These are phyloP conservation scores for Sceliomorpha sp. DNA, from an alignment of 2,888 invertebrate genomes.

Conservation along the genomic window DNA sequence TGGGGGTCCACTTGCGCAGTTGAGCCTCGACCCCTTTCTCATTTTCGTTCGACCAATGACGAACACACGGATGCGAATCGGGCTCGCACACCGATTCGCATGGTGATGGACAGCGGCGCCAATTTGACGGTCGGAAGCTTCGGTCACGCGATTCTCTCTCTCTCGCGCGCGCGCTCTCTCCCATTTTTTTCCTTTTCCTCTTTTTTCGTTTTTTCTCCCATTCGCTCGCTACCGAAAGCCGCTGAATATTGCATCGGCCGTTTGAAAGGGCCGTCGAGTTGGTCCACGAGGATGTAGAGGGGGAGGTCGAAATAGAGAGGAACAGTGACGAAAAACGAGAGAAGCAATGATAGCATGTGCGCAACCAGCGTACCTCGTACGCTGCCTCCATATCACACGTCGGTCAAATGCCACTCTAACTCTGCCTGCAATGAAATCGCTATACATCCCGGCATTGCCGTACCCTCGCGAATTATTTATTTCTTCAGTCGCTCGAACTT, in stretches of 20 bases:
- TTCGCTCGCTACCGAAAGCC: constrained; percentile 62
- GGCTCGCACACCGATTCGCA: constrained; percentile 69
- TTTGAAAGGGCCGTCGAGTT: constrained; percentile 70
- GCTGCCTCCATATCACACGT: constrained; percentile 72
- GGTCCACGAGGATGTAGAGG: constrained; percentile 41
- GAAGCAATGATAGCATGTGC: constrained; percentile 58
- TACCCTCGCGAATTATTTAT: constrained; percentile 74
- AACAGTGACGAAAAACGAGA: constrained; percentile 45
- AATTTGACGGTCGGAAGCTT: constrained; percentile 79
- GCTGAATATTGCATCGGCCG: constrained; percentile 80
- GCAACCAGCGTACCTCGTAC: constrained; percentile 50
- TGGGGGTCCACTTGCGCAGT: too few species aligned
- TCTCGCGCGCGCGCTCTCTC: constrained; percentile 35
- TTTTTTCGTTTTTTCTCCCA: constrained; percentile 22
- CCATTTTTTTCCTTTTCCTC: constrained; percentile 34
- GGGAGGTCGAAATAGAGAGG: constrained; percentile 52
- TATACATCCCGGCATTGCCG: constrained; percentile 53
- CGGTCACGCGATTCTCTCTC: constrained; percentile 67
- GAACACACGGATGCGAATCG: constrained; percentile 53
- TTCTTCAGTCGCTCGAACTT: constrained; percentile 57
- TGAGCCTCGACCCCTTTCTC: constrained; percentile 58
- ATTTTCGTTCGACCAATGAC: constrained; percentile 60
- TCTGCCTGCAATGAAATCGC: constrained; percentile 72
- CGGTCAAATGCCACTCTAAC: constrained; percentile 76
- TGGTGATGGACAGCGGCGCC: constrained; percentile 81